A percentile compares a stretch with the other conserved stretches of the same genome.
Conservation (phyloP, 2,113 vertebrate genomes). For the Coptodon rendalli region DNA sequence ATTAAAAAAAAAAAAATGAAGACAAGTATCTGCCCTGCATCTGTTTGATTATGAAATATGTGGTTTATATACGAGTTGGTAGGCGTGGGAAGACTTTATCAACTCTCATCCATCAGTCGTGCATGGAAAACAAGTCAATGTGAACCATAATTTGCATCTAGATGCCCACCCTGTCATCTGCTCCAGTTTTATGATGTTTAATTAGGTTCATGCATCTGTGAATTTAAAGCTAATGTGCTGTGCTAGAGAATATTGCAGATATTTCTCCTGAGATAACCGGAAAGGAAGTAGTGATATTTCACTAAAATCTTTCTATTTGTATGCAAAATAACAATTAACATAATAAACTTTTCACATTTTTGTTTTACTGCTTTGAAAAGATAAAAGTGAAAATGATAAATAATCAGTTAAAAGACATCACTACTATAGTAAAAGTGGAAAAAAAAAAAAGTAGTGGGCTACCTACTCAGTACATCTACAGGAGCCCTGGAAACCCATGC, state of each 20-base stretch:
- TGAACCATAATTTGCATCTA: not conserved
- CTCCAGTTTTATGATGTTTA: not conserved
- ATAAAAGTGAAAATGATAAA: not conserved
- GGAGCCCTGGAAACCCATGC: not conserved
- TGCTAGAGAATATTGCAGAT: not conserved
- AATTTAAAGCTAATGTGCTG: not conserved
- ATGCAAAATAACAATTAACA: not conserved
- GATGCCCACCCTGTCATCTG: not conserved
- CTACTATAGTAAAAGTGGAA: not conserved
- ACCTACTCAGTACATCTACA: not conserved
- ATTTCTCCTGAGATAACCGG: not conserved
- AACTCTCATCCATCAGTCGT: not conserved
- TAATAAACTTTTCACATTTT: not conserved
- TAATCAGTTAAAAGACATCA: not conserved
- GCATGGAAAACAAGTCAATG: not conserved
- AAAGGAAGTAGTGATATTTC: not conserved
- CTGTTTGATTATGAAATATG: not conserved
- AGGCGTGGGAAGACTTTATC: not conserved
- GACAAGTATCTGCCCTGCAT: not conserved
- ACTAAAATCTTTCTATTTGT: not conserved
- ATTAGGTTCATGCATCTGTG: not conserved
- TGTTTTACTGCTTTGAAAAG: not conserved
- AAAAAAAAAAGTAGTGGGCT: rapidly evolving
- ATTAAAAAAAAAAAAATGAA: not conserved
- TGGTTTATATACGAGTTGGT: not conserved